These are phyloP conservation scores for Trilocha varians DNA, from an alignment of 2,888 invertebrate species.

Conservation along the genomic window DNA sequence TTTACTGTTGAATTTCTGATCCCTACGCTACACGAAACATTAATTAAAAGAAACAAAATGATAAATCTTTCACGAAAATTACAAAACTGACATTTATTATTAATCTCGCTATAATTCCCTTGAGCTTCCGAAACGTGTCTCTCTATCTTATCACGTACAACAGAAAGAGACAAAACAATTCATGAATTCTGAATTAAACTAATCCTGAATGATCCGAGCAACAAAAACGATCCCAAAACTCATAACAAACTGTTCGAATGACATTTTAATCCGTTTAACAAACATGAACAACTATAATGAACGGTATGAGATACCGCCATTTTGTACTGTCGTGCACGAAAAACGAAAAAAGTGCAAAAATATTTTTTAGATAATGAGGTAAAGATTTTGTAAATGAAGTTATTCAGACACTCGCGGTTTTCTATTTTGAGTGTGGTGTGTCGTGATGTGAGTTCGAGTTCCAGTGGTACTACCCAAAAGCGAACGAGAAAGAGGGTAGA, in stretches of 20 bases:
- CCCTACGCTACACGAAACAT: too few relatives aligned
- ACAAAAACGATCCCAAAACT: constrained; percentile 19
- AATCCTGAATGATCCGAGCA: constrained; percentile 6
- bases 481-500: too few relatives aligned
- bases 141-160: background rate
- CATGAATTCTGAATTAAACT: background rate
- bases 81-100: background rate
- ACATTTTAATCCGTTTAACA: constrained; percentile 26
- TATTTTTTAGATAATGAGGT: too few relatives aligned
- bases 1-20: too few relatives aligned
- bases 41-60: too few relatives aligned
- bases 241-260: constrained; percentile 22
- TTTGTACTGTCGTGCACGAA: constrained; percentile 1
- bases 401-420: too few relatives aligned
- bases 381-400: too few relatives aligned
- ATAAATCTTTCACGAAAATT: too few relatives aligned
- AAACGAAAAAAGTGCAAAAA: too few relatives aligned
- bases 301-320: constrained; percentile 1
- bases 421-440: too few relatives aligned
- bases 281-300: constrained; percentile 6
- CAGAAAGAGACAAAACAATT: background rate
- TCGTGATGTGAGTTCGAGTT: too few relatives aligned
- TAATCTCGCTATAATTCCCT: constrained; percentile 2
- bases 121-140: background rate
- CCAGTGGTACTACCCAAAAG: too few relatives aligned